Evolutionary conservation across 2,113 vertebrate genomes (phyloP).

Genomic region (Romanogobio albipinnatus): DNA sequence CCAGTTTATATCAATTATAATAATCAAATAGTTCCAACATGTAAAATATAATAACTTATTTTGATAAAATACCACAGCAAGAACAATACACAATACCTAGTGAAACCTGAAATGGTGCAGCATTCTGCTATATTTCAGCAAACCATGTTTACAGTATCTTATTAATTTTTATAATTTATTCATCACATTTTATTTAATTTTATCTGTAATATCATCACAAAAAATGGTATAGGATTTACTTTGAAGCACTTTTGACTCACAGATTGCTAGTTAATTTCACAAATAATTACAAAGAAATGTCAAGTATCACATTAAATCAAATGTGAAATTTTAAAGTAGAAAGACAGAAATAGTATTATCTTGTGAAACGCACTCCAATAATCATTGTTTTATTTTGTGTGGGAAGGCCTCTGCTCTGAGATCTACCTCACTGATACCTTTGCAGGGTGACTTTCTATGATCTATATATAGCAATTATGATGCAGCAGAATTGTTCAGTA

Average conservation of each 20-base stretch:
- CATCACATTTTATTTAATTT: background rate
- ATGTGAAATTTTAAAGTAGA: background rate
- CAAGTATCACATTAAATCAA: background rate
- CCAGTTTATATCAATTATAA: no score
- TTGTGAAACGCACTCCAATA: background rate
- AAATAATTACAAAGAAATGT: background rate
- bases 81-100: background rate
- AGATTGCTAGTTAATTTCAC: background rate
- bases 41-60: background rate
- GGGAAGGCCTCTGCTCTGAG: slow-evolving; percentile 1
- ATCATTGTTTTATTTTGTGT: background rate
- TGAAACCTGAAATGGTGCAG: background rate
- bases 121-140: background rate
- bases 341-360: background rate
- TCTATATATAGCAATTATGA: slow-evolving; percentile 17
- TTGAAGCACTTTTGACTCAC: background rate
- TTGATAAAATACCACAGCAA: background rate
- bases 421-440: background rate
- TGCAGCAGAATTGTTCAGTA: slow-evolving; percentile 7
- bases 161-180: background rate
- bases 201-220: background rate
- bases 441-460: slow-evolving; percentile 15
- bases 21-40: background rate
- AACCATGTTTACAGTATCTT: background rate
- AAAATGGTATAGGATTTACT: background rate